Percentiles rank a stretch among this genome's conserved stretches.
Evolutionary conservation across 2,113 vertebrate genomes (phyloP).

Genomic region (Nyctibius bracteatus): DNA sequence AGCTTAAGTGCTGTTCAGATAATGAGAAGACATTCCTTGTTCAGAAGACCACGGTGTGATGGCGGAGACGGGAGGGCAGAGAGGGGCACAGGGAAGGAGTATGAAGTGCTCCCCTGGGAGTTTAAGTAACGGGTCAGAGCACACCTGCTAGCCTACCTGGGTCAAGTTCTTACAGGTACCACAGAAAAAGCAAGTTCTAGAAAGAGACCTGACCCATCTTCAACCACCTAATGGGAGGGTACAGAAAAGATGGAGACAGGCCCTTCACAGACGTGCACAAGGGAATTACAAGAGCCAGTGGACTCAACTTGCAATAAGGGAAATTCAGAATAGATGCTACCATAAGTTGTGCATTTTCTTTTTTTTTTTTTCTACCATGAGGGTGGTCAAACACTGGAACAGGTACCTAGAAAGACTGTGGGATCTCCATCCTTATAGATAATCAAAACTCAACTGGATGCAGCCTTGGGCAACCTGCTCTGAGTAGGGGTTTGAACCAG

Average conservation of each 20-base stretch:
- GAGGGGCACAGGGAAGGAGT: background rate
- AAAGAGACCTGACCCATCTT: background rate
- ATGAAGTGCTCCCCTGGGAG: background rate
- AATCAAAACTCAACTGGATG: background rate
- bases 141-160: background rate
- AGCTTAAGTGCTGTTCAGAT: background rate
- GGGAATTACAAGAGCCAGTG: background rate
- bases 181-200: background rate
- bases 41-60: background rate
- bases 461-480: background rate
- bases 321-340: background rate
- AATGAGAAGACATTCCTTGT: background rate
- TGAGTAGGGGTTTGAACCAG: background rate
- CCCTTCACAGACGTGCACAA: background rate
- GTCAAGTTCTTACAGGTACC: background rate
- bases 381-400: background rate
- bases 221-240: background rate
- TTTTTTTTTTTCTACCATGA: background rate
- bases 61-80: background rate
- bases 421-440: background rate
- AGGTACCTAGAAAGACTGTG: background rate
- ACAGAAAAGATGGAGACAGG: background rate
- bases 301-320: background rate
- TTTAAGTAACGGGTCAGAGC: background rate
- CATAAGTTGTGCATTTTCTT: background rate